phyloP scores from a whole-genome alignment of 2,888 invertebrate genomes.

The Ochropleura plecta region DNA sequence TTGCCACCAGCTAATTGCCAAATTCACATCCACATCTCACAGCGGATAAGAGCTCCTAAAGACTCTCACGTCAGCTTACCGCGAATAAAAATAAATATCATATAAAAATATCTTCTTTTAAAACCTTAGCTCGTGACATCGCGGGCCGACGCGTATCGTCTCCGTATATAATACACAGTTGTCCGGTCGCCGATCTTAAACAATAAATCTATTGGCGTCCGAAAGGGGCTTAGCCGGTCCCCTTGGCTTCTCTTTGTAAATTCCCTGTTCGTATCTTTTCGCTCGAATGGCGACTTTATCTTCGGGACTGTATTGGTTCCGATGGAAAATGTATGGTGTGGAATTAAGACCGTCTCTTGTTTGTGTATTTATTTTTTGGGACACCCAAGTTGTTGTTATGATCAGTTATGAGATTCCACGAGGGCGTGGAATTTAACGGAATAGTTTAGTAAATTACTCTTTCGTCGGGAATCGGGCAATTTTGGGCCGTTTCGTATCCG shows the following conservation, averaged over 20 bases:
- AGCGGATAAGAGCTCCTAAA: background rate
- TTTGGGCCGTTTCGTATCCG: background rate
- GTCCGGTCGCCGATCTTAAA: constrained; percentile 79
- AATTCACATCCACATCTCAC: background rate
- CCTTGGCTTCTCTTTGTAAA: constrained; percentile 73
- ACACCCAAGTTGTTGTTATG: constrained; percentile 31
- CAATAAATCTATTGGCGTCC: constrained; percentile 83
- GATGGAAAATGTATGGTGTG: constrained; percentile 74
- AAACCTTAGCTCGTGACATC: constrained; percentile 47
- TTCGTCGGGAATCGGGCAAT: background rate
- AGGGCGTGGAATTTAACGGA: background rate
- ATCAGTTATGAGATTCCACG: constrained; percentile 5
- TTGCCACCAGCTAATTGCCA: constrained; percentile 15
- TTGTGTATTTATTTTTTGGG: constrained; percentile 56
- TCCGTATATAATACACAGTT: constrained; percentile 69
- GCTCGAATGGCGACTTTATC: constrained; percentile 78
- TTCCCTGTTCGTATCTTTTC: constrained; percentile 82
- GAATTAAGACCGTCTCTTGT: constrained; percentile 62
- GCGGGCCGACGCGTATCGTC: constrained; percentile 62
- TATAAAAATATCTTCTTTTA: constrained; percentile 53
- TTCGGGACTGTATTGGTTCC: constrained; percentile 70
- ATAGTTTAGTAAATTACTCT: background rate
- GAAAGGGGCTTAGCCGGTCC: constrained; percentile 68
- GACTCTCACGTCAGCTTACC: constrained; percentile 47
- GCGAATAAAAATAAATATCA: constrained; percentile 54